phyloP scores from a whole-genome alignment of 2,797 vertebrate species.

The Aldrovandia affinis region DNA sequence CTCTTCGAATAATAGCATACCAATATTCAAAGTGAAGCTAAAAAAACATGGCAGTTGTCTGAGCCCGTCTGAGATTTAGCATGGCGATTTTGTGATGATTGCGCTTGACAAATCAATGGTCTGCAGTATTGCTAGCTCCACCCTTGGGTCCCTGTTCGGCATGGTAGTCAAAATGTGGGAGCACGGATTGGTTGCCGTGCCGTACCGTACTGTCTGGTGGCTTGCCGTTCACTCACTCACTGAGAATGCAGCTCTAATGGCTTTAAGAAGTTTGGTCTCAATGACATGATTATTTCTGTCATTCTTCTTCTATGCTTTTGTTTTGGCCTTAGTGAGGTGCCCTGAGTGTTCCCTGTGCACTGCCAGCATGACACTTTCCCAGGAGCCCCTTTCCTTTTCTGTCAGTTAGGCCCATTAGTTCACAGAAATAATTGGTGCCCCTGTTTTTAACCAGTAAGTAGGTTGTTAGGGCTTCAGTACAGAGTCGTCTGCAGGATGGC shows the following conservation, averaged over 20 bases:
- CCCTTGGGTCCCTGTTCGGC: too few species aligned
- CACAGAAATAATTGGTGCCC: slow-evolving; percentile 23
- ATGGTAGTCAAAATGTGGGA: too few species aligned
- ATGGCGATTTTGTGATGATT: too few species aligned
- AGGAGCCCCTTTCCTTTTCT: background rate
- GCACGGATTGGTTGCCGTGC: too few species aligned
- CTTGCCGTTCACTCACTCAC: background rate
- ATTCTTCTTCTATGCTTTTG: background rate
- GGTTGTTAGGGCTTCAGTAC: background rate
- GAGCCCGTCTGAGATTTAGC: too few species aligned
- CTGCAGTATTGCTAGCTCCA: too few species aligned
- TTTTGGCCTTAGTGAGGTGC: slow-evolving; percentile 2
- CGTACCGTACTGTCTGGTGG: too few species aligned
- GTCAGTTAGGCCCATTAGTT: slow-evolving; percentile 32
- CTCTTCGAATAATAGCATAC: too few species aligned
- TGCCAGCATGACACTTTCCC: slow-evolving; percentile 12
- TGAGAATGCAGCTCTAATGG: background rate
- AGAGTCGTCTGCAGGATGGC: background rate
- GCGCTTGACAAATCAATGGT: too few species aligned
- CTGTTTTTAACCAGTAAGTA: background rate
- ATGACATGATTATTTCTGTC: slow-evolving; percentile 20
- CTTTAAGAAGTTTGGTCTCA: background rate
- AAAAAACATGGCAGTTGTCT: too few species aligned
- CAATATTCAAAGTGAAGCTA: too few species aligned
- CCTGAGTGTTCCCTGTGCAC: slow-evolving; percentile 18